phyloP scores from a whole-genome alignment of 2,113 vertebrate species.

The Pipa parva region DNA sequence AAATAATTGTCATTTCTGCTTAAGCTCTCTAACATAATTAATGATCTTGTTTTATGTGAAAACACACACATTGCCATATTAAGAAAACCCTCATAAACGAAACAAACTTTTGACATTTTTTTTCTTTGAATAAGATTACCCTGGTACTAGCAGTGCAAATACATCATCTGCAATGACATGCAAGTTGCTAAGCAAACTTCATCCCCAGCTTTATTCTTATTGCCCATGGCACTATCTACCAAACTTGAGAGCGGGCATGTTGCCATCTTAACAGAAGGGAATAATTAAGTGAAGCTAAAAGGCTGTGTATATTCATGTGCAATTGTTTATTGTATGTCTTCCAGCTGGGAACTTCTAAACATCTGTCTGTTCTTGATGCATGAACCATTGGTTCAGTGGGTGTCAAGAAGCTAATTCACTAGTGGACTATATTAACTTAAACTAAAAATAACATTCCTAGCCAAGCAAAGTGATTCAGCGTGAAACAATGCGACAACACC shows the following conservation, averaged over 20 bases:
- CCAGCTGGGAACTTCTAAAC: background rate
- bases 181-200: slow-evolving; percentile 18
- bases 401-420: slow-evolving; percentile 33
- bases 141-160: background rate
- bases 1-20: no score
- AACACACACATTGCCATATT: no score
- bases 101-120: no score
- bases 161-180: accelerated
- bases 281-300: background rate
- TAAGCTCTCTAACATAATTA: no score
- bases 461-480: slow-evolving; percentile 4
- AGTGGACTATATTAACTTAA: slow-evolving; percentile 6
- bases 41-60: no score
- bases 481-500: background rate
- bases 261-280: slow-evolving; percentile 40
- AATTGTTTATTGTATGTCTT: background rate
- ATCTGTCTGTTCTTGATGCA: slow-evolving; percentile 21
- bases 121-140: background rate
- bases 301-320: background rate
- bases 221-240: slow-evolving; percentile 45
- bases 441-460: slow-evolving; percentile 13
- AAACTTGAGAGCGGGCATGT: slow-evolving; percentile 23
- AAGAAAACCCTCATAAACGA: no score
- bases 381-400: slow-evolving; percentile 33
- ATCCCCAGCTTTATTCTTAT: slow-evolving; percentile 22